Evolutionary conservation across 2,113 vertebrate genomes (phyloP), one percentile per base, ranked within the genome.

Genomic region (Cygnus buccinator): DNA sequence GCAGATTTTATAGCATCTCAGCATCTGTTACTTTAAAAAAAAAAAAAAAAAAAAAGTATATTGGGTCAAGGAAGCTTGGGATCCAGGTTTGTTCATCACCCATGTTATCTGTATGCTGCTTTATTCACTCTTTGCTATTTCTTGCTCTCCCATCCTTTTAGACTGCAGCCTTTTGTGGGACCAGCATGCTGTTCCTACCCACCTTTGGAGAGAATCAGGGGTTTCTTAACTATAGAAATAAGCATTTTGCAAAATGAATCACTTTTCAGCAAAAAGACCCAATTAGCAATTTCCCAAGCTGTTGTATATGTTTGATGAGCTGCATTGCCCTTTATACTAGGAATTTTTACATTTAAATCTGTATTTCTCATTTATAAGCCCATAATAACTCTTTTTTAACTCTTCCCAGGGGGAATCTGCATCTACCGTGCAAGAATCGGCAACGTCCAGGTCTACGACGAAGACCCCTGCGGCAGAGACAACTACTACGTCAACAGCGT

Each of bases 341-440:
- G 41, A 71, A 37, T 22, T 73, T 90, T 83, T 77, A 25, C 62
- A 52, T 68, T 76, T 14, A n/a, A 66, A 70, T 57, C 4, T 46
- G 7, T 78, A 1, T 76, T 58, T 89, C 33, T 78, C 61, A 39
- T 20, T 77, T 48, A 39, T 3, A 75, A 93, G 6, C 22, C 13
- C 0, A 0, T 68, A 48, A 87, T 23, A 81, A 82, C 33, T 43
- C 39, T 8, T 71, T 61, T 46, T 78, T 77, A 26, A 94, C 59
- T 94, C 44, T 73, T 97, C 97, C 70, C 83, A 99, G 98, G 98
- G 17, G 98, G 98, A 65, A 97, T 99, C 84, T 98, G 98, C 37
- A 97, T 97, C 81, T 99, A 98, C 58, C 97, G 21, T 8, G 86
- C 95, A 26, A 98, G 67, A 73, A 77, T 95, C 78, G 37, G 31